phyloP scores from a whole-genome alignment of 2,888 invertebrate genomes.

The Gymnoscelis rufifasciata region DNA sequence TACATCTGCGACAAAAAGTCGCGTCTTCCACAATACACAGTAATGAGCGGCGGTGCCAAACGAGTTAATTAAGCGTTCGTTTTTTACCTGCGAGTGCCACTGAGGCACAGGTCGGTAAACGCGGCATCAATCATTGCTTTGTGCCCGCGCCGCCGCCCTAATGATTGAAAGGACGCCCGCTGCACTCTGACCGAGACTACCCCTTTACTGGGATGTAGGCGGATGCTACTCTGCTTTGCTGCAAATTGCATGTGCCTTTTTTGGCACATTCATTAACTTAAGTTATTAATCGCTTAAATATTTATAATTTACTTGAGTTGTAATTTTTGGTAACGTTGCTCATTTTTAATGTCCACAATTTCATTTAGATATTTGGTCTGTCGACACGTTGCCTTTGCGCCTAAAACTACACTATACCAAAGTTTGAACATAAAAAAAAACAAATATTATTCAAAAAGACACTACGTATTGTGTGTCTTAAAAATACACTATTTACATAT shows the following conservation, averaged over 20 bases:
- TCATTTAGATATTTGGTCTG: too few species aligned
- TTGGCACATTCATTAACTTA: constrained; percentile 1
- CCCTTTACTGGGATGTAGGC: constrained; percentile 22
- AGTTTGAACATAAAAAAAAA: too few species aligned
- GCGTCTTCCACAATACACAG: constrained; percentile 36
- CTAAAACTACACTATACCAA: too few species aligned
- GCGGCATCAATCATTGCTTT: constrained; percentile 77
- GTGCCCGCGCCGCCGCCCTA: constrained; percentile 68
- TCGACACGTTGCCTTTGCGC: too few species aligned
- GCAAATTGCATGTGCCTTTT: constrained; percentile 5
- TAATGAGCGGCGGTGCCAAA: constrained; percentile 79
- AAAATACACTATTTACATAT: too few species aligned
- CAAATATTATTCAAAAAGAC: too few species aligned
- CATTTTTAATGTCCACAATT: too few species aligned
- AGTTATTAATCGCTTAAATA: neutral
- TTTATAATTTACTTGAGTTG: neutral
- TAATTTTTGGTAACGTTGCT: too few species aligned
- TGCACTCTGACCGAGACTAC: constrained; percentile 45
- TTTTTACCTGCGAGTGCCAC: constrained; percentile 70
- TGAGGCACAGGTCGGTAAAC: constrained; percentile 62
- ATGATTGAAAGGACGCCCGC: constrained; percentile 67
- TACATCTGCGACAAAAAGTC: constrained; percentile 10
- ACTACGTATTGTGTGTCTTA: too few species aligned
- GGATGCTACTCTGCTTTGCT: constrained; percentile 11
- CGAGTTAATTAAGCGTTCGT: constrained; percentile 77